These are phyloP conservation scores for Ips nitidus DNA, from an alignment of 1,140 invertebrate genomes.

Conservation along the genomic window DNA sequence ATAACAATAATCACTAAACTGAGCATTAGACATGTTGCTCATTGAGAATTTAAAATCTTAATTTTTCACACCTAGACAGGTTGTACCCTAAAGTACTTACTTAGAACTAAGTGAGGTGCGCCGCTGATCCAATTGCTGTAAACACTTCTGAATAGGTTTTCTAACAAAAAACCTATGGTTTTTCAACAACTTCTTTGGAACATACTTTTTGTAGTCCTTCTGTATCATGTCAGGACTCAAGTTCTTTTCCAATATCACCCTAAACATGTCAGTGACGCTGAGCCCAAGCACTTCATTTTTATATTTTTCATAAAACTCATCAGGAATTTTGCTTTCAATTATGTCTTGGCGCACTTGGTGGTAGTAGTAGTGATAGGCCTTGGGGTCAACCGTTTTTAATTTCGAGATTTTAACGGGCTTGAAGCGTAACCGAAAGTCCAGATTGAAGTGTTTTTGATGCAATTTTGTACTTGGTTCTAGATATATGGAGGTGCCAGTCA, in stretches of 20 bases:
- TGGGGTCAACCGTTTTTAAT: conserved; percentile 67
- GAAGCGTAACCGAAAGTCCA: conserved; percentile 77
- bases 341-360: conserved; percentile 81
- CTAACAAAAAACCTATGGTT: conserved; percentile 74
- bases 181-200: conserved; percentile 75
- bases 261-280: conserved; percentile 83
- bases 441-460: conserved; percentile 57
- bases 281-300: conserved; percentile 76
- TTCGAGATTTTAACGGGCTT: conserved; percentile 66
- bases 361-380: conserved; percentile 83
- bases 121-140: conserved; percentile 55
- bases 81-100: too few relatives aligned
- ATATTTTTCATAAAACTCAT: conserved; percentile 73
- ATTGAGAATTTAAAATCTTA: too few relatives aligned
- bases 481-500: conserved; percentile 64
- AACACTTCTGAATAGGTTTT: conserved; percentile 67
- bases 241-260: conserved; percentile 73
- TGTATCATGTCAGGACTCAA: conserved; percentile 65
- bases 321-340: conserved; percentile 72
- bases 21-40: too few relatives aligned
- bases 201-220: conserved; percentile 76
- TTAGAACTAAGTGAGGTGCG: not conserved
- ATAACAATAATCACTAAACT: too few relatives aligned
- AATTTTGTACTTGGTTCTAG: conserved; percentile 62
- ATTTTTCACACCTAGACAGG: too few relatives aligned